Conservation (phyloP, 2,113 vertebrate genomes). For the Orientallactaga bullata region DNA sequence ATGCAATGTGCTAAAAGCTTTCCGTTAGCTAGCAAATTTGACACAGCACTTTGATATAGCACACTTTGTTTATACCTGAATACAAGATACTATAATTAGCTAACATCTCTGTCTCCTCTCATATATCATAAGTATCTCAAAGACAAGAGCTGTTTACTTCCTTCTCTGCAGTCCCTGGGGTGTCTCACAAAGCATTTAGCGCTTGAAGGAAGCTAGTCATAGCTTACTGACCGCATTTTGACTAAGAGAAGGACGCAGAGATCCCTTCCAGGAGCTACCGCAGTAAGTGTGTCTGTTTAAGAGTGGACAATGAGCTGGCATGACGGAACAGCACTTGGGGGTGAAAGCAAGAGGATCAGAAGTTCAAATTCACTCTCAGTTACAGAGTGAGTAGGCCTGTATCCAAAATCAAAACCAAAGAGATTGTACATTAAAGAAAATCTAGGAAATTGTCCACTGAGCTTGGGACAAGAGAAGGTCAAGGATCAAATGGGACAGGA, state of each 20-base stretch:
- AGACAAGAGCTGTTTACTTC: background rate
- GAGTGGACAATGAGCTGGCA: background rate
- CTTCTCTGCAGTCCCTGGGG: background rate
- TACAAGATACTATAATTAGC: background rate
- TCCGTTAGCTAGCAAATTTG: background rate
- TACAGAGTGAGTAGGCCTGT: background rate
- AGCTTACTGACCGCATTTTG: conserved; percentile 5
- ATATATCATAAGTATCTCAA: conserved; percentile 26
- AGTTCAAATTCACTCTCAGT: background rate
- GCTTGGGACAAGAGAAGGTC: background rate
- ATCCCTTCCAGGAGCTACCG: background rate
- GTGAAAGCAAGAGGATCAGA: background rate
- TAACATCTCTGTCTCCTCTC: background rate
- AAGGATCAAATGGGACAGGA: background rate
- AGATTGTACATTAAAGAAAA: conserved; percentile 63
- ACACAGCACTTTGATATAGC: background rate
- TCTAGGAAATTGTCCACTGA: conserved; percentile 19
- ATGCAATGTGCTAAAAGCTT: background rate
- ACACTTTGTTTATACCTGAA: background rate
- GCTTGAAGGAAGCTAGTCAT: background rate
- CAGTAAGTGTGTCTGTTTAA: conserved; percentile 22
- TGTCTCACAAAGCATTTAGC: background rate
- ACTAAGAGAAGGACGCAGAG: background rate
- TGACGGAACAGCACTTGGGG: too few relatives aligned
- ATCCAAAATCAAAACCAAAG: background rate